A percentile compares a stretch with the other conserved stretches of the same genome.
These are phyloP conservation scores for Monochamus saltuarius DNA, from an alignment of 1,140 invertebrate genomes.

Conservation along the genomic window DNA sequence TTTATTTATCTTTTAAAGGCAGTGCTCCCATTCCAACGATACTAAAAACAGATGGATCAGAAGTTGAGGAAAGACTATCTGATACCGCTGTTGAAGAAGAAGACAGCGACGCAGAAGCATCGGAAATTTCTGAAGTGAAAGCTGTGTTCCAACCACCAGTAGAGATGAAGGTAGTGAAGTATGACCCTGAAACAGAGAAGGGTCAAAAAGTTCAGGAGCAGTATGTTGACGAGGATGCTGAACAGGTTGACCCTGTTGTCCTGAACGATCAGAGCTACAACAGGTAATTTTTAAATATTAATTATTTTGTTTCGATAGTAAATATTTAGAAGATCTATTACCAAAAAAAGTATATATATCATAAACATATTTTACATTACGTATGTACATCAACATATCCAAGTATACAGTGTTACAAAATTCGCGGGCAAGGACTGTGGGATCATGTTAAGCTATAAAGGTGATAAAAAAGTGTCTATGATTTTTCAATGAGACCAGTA, in stretches of 20 bases:
- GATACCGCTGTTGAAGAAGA: slow-evolving; percentile 22
- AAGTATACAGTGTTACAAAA: too few relatives aligned
- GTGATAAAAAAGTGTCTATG: too few relatives aligned
- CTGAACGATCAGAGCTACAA: slow-evolving; percentile 75
- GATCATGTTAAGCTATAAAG: too few relatives aligned
- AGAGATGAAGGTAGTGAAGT: slow-evolving; percentile 82
- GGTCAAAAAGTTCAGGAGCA: slow-evolving; percentile 69
- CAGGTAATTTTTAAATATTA: slow-evolving; percentile 25
- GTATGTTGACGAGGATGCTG: slow-evolving; percentile 72
- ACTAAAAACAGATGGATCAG: slow-evolving; percentile 59
- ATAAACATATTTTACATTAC: too few relatives aligned
- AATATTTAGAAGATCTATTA: too few relatives aligned
- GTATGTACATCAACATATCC: too few relatives aligned
- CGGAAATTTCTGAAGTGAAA: slow-evolving; percentile 56
- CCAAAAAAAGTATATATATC: too few relatives aligned
- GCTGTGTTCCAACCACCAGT: slow-evolving; percentile 55
- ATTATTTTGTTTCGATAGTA: too few relatives aligned
- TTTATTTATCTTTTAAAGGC: slow-evolving; percentile 53
- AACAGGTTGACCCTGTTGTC: slow-evolving; percentile 70
- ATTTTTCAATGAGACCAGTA: too few relatives aligned
- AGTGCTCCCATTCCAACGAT: slow-evolving; percentile 67
- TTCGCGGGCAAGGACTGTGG: too few relatives aligned
- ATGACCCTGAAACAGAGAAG: slow-evolving; percentile 71
- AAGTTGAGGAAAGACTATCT: slow-evolving; percentile 23
- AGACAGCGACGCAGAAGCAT: slow-evolving; percentile 53